Evolutionary conservation across 2,797 vertebrate species (phyloP).

Genomic region (Channallabes apus): DNA sequence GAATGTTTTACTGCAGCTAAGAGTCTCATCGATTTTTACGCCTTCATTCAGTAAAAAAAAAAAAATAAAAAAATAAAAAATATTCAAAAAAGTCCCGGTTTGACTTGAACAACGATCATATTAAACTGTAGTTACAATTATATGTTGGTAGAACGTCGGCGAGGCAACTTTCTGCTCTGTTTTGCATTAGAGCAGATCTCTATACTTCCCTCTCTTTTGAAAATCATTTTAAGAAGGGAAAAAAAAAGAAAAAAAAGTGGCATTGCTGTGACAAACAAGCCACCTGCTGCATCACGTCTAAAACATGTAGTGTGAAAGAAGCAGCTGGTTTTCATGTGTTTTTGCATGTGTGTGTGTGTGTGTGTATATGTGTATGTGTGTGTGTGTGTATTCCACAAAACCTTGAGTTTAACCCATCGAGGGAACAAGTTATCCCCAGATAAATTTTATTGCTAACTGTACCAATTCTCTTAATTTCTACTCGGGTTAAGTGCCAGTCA

Average conservation of each 20-base stretch:
- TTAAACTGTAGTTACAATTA: not conserved
- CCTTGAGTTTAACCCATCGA: not conserved
- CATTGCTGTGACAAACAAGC: not conserved
- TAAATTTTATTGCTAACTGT: not conserved
- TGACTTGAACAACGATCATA: too few species aligned
- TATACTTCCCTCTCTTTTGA: not conserved
- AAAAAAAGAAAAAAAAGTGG: not conserved
- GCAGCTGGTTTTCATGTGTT: not conserved
- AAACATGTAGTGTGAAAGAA: not conserved
- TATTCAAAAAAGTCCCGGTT: too few species aligned
- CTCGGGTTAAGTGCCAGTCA: slow-evolving; percentile 22
- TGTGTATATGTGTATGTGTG: not conserved
- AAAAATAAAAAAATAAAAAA: too few species aligned
- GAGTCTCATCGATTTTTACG: too few species aligned
- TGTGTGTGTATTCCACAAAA: not conserved
- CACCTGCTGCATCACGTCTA: not conserved
- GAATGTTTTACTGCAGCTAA: too few species aligned
- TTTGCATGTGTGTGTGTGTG: not conserved
- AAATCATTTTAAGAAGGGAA: not conserved
- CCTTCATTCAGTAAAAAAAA: too few species aligned
- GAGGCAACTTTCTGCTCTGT: not conserved
- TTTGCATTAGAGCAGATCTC: not conserved
- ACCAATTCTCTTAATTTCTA: not conserved
- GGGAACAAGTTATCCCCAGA: not conserved
- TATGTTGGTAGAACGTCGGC: not conserved